Base-by-base conservation (phyloP, 23 tunicate species). In the Corella eumyota region DNA sequence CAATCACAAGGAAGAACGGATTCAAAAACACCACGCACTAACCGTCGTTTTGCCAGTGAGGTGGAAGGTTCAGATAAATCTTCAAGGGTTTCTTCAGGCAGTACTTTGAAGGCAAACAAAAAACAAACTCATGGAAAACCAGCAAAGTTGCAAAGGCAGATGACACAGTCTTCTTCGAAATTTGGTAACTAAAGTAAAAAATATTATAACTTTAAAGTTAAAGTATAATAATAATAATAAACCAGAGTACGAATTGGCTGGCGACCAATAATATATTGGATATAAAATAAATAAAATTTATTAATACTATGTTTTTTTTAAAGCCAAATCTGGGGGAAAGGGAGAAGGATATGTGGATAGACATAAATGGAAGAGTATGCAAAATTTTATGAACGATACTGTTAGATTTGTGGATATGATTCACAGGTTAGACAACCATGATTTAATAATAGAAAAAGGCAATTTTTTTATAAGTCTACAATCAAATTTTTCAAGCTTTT, bases 361-460 rank as follows among this genome's bases (percentile, higher is more conserved):
- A 30, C 68, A 73, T 53, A 88, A 88, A 68, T 88, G 96, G 96
- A 88, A 88, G 65, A 68, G 64, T 20, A 88, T 88, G 87, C 96
- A 88, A 36, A 88, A 88, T 37, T 88, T 88, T 46, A 88, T 88
- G 96, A 88, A 88, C 64, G 96, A 88, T 62, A 88, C 96, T 30
- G 77, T 75, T 46, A 38, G 88, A 62, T 88, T 88, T 63, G 96
- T 88, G 7, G 96, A 88, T 0, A 78, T 88, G 88, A 88, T 88
- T 7, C 96, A 88, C 71, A 70, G 77, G 88, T 79, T 15, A 64
- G 6, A n/a, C n/a, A n/a, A n/a, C 6, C 37, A n/a, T 9, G 11
- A 52, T 9, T 24, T 11, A 11, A 44, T 11, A 13, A 17, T 44
- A 44, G 49, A 11, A 44, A 44, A 44, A 11, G 49, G 17, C 13